Conservation (phyloP, 2,797 vertebrate genomes). For the Sorex maritimensis region DNA sequence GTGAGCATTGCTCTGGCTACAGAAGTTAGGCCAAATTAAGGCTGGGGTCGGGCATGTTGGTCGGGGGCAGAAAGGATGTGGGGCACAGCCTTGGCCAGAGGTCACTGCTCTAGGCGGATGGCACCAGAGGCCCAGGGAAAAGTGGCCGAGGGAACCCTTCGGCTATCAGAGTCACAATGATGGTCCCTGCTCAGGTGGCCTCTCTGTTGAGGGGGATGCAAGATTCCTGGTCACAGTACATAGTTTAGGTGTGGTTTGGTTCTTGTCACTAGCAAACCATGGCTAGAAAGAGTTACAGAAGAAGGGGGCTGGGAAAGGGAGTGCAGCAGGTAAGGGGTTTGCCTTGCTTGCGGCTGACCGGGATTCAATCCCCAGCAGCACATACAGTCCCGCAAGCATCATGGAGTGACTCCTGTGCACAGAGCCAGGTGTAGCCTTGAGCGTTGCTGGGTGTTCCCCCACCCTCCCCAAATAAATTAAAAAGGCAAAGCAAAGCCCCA, state of each 20-base stretch:
- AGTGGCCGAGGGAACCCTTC: neutral
- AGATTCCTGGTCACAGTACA: constrained; percentile 29
- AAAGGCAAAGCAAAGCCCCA: too few species aligned
- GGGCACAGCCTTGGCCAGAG: neutral
- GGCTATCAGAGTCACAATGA: neutral
- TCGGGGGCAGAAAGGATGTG: neutral
- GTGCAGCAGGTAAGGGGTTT: too few species aligned
- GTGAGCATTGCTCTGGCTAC: neutral
- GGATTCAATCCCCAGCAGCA: too few species aligned
- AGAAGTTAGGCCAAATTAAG: neutral
- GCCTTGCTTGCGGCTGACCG: too few species aligned
- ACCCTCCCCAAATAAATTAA: too few species aligned
- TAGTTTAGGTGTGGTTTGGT: constrained; percentile 55
- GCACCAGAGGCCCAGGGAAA: neutral
- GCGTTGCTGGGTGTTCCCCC: too few species aligned
- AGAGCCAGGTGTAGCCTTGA: too few species aligned
- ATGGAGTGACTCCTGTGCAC: too few species aligned
- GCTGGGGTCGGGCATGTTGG: neutral
- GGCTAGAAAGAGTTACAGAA: constrained; percentile 72
- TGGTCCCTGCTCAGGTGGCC: neutral
- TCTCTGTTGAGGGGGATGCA: constrained; percentile 53
- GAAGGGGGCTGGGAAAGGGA: neutral
- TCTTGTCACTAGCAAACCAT: constrained; percentile 67
- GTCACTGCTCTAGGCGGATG: neutral
- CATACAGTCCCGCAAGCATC: too few species aligned